Conservation (phyloP, 2,888 invertebrate genomes). For the Rotaria macrura region DNA sequence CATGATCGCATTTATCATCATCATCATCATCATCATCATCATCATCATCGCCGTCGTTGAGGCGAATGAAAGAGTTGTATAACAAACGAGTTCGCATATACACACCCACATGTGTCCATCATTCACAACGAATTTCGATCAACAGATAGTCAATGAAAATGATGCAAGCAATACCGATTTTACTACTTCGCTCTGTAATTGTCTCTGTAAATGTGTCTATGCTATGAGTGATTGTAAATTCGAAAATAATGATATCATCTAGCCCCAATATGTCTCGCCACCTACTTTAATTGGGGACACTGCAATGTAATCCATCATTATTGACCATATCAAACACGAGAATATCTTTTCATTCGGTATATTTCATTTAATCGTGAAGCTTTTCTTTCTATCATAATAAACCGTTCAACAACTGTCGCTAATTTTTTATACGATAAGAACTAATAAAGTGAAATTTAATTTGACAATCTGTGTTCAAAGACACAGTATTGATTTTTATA, state of each 20-base stretch:
- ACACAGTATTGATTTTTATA: too few relatives aligned
- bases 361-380: background rate
- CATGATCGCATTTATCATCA: too few relatives aligned
- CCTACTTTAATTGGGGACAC: background rate
- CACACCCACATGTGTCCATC: background rate
- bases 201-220: background rate
- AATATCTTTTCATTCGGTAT: background rate
- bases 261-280: background rate
- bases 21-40: background rate
- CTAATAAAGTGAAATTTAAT: background rate
- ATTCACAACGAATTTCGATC: constrained; percentile 3
- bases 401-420: background rate
- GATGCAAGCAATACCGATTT: background rate
- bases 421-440: background rate
- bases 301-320: background rate
- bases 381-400: background rate
- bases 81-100: background rate
- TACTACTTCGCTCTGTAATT: background rate
- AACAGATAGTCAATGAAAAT: constrained; percentile 8
- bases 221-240: background rate
- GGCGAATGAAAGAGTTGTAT: background rate
- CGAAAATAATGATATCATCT: constrained; percentile 12
- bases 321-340: background rate
- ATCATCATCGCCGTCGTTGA: background rate
- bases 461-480: background rate